These are phyloP conservation scores for Thymelicus lineola DNA, from an alignment of 2,888 invertebrate genomes.

Conservation along the genomic window DNA sequence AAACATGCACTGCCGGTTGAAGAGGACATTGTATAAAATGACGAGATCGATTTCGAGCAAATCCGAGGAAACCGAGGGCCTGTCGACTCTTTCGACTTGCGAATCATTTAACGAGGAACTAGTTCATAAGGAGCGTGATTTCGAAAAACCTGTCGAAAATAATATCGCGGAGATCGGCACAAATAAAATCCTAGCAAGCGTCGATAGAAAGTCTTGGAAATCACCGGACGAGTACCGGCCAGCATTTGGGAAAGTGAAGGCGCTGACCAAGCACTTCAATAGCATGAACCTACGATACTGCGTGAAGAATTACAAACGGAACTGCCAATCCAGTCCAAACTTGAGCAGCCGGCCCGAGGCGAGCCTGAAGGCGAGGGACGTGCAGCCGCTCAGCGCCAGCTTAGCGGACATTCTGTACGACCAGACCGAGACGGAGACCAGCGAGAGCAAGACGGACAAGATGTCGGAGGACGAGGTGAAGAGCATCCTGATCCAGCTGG, in stretches of 20 bases:
- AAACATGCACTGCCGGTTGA: slow-evolving; percentile 66
- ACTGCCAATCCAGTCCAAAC: slow-evolving; percentile 80
- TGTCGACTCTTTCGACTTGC: slow-evolving; percentile 69
- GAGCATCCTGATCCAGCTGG: slow-evolving; percentile 76
- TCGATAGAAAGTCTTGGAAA: slow-evolving; percentile 86
- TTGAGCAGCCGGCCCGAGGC: slow-evolving; percentile 63
- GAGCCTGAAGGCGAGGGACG: slow-evolving; percentile 53
- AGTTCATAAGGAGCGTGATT: slow-evolving; percentile 41
- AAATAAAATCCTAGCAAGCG: slow-evolving; percentile 68
- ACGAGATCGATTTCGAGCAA: slow-evolving; percentile 67
- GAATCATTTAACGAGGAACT: slow-evolving; percentile 65
- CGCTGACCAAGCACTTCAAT: slow-evolving; percentile 89
- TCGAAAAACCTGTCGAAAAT: slow-evolving; percentile 46
- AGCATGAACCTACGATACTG: slow-evolving; percentile 76
- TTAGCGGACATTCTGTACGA: slow-evolving; percentile 75
- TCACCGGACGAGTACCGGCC: slow-evolving; percentile 89
- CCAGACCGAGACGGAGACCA: slow-evolving; percentile 66
- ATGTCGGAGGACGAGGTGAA: slow-evolving; percentile 77
- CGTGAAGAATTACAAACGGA: slow-evolving; percentile 72
- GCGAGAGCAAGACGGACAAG: slow-evolving; percentile 62
- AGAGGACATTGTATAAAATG: slow-evolving; percentile 65
- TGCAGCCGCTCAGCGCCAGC: slow-evolving; percentile 69
- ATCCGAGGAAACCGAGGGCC: slow-evolving; percentile 71
- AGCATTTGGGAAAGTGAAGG: slow-evolving; percentile 89
- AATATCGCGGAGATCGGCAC: slow-evolving; percentile 60